phyloP scores from a whole-genome alignment of 2,113 vertebrate species.

The Petrocephalus microphthalmus region DNA sequence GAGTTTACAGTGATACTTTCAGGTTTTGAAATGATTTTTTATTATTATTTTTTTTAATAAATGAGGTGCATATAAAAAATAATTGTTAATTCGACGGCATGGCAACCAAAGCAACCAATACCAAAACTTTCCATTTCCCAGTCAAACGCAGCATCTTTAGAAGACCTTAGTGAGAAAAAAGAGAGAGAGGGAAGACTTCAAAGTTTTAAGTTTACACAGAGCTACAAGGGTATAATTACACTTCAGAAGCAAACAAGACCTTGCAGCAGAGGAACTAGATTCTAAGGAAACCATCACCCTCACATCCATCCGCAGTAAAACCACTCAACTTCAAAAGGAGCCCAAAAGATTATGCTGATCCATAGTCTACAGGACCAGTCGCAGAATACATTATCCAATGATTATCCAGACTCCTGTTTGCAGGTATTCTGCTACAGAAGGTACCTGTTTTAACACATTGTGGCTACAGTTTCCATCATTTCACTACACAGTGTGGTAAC shows the following conservation, averaged over 20 bases:
- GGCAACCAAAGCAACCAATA: not conserved
- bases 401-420: not conserved
- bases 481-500: not conserved
- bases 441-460: not conserved
- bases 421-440: not conserved
- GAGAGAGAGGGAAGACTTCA: conserved; percentile 13
- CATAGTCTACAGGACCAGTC: not conserved
- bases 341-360: conserved; percentile 11
- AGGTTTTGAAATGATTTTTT: not conserved
- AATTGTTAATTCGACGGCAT: not conserved
- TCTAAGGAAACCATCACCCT: conserved; percentile 9
- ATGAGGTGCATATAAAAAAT: not conserved
- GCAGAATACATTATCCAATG: conserved; percentile 2
- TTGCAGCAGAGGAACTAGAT: not conserved
- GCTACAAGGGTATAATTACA: conserved; percentile 27
- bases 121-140: not conserved
- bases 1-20: not conserved
- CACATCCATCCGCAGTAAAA: not conserved
- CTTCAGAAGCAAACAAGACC: conserved; percentile 13
- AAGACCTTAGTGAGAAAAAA: not conserved
- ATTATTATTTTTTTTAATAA: not conserved
- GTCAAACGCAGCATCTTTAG: not conserved
- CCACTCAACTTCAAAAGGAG: conserved; percentile 14
- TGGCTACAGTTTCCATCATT: not conserved
- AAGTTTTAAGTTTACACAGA: conserved; percentile 14